Percentiles rank a stretch among this genome's conserved stretches.
phyloP scores from a whole-genome alignment of 2,113 vertebrate species.

The Podiceps cristatus region DNA sequence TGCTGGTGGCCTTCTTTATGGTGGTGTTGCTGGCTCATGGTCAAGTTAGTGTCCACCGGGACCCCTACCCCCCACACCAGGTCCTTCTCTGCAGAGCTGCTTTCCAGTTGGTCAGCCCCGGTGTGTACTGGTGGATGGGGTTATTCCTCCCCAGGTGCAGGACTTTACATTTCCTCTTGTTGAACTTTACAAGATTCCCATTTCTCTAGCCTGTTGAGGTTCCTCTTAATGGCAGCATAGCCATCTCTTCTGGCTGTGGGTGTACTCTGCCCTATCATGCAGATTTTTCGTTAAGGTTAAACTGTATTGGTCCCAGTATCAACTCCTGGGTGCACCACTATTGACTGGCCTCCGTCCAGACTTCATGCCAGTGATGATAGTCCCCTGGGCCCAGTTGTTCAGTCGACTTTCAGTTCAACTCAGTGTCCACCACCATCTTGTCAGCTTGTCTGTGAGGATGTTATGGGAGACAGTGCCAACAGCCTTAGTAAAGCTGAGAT shows the following conservation, averaged over 20 bases:
- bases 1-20: background rate
- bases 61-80: background rate
- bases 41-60: background rate
- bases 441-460: background rate
- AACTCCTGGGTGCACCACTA: background rate
- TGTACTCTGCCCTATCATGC: background rate
- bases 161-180: background rate
- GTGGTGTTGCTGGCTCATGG: background rate
- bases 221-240: background rate
- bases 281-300: background rate
- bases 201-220: background rate
- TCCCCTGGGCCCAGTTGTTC: background rate
- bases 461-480: background rate
- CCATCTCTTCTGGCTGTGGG: background rate
- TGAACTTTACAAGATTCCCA: background rate
- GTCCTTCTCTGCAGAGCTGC: background rate
- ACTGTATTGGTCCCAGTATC: background rate
- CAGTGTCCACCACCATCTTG: background rate
- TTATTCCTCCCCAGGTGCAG: background rate
- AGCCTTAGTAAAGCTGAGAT: background rate
- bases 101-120: background rate
- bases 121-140: background rate
- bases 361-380: background rate
- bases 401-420: background rate
- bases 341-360: background rate